Percentiles rank a stretch among this genome's conserved stretches.
Evolutionary conservation across 1,140 invertebrate species (phyloP).

Genomic region (Aphaenogaster floridana): DNA sequence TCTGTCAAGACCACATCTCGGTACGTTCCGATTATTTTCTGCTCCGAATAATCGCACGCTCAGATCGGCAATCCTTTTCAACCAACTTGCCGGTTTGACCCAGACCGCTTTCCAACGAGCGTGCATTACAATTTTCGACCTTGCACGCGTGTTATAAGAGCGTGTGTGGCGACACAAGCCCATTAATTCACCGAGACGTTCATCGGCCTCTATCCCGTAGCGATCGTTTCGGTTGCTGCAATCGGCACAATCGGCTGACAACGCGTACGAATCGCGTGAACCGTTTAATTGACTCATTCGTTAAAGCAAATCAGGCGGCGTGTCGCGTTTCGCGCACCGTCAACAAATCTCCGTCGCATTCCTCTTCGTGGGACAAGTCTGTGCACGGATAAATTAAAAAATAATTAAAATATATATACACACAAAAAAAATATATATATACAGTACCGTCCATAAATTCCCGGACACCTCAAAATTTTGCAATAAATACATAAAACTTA

Average conservation of each 20-base stretch:
- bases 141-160: slow-evolving; percentile 19
- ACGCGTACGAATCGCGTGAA: background rate
- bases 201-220: background rate
- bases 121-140: slow-evolving; percentile 24
- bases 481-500: too few relatives aligned
- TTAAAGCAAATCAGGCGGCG: slow-evolving; percentile 30
- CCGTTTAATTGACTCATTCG: slow-evolving; percentile 31
- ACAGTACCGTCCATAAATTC: too few relatives aligned
- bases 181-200: slow-evolving; percentile 16
- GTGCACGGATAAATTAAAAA: background rate
- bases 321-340: slow-evolving; percentile 18
- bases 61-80: slow-evolving; percentile 12
- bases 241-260: background rate
- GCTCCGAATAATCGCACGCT: background rate
- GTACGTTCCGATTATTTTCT: slow-evolving; percentile 4
- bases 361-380: background rate
- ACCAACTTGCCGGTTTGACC: slow-evolving; percentile 4
- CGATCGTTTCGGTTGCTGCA: background rate
- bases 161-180: background rate
- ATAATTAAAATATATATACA: too few relatives aligned
- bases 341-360: background rate
- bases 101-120: slow-evolving; percentile 34
- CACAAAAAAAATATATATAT: too few relatives aligned
- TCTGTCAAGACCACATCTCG: background rate
- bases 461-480: too few relatives aligned